Evolutionary conservation across 2,113 vertebrate species (phyloP).

Genomic region (Drymodes brunneopygia): DNA sequence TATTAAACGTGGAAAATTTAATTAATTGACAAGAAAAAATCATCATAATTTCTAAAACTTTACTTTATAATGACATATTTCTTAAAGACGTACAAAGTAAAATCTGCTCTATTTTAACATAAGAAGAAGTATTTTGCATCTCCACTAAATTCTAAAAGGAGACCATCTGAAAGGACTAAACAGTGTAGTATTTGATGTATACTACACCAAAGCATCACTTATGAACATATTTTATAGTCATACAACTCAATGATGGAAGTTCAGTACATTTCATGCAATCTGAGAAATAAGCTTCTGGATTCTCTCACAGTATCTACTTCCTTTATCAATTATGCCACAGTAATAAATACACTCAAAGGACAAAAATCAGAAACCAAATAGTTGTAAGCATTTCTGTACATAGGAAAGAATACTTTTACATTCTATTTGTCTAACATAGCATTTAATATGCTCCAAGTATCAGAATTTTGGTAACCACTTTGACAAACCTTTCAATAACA

Average conservation of each 20-base stretch:
- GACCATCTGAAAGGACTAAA: neutral
- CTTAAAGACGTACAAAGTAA: neutral
- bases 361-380: neutral
- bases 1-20: neutral
- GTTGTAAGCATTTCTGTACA: neutral
- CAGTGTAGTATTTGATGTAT: neutral
- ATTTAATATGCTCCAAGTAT: neutral
- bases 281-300: neutral
- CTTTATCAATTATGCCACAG: neutral
- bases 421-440: neutral
- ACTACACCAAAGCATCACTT: neutral
- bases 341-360: neutral
- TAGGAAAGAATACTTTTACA: neutral
- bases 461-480: neutral
- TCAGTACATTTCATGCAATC: neutral
- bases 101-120: neutral
- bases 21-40: neutral
- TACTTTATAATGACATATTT: neutral
- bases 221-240: neutral
- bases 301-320: neutral
- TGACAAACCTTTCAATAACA: neutral
- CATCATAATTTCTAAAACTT: neutral
- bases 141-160: neutral
- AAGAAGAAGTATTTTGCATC: neutral
- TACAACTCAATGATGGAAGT: neutral